phyloP scores from a whole-genome alignment of 1,140 invertebrate species.

The Drosophila sproati region DNA sequence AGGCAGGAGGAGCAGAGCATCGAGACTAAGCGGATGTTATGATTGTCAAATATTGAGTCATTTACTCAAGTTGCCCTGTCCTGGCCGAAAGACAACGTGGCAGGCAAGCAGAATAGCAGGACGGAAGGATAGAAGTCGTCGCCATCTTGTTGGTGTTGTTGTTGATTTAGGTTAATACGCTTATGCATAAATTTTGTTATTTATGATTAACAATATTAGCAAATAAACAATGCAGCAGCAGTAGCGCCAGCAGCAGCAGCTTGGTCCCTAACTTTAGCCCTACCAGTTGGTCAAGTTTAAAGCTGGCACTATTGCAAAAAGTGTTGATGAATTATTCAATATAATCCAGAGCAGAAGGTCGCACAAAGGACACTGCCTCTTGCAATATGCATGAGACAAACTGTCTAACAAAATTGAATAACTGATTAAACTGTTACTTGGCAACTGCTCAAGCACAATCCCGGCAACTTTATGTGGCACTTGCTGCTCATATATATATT shows the following conservation, averaged over 20 bases:
- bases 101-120: neutral
- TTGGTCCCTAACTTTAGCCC: neutral
- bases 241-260: neutral
- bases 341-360: constrained; percentile 70
- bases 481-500: constrained; percentile 9
- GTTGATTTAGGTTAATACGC: constrained; percentile 79
- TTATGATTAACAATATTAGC: constrained; percentile 75
- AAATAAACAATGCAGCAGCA: constrained; percentile 50
- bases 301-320: constrained; percentile 25
- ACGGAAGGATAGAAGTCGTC: neutral
- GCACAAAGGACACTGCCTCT: constrained; percentile 58
- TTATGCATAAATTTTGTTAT: constrained; percentile 82
- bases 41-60: constrained; percentile 82
- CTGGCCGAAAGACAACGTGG: constrained; percentile 42
- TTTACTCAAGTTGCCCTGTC: constrained; percentile 67
- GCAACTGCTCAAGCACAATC: constrained; percentile 13
- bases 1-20: constrained; percentile 9
- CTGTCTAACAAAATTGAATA: constrained; percentile 82
- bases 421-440: constrained; percentile 77
- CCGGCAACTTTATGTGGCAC: neutral
- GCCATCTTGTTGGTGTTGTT: constrained; percentile 34
- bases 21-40: constrained; percentile 64
- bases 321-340: constrained; percentile 71
- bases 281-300: constrained; percentile 31
- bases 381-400: constrained; percentile 77